phyloP scores from a whole-genome alignment of 2,113 vertebrate species.

The Bothrops jararaca region DNA sequence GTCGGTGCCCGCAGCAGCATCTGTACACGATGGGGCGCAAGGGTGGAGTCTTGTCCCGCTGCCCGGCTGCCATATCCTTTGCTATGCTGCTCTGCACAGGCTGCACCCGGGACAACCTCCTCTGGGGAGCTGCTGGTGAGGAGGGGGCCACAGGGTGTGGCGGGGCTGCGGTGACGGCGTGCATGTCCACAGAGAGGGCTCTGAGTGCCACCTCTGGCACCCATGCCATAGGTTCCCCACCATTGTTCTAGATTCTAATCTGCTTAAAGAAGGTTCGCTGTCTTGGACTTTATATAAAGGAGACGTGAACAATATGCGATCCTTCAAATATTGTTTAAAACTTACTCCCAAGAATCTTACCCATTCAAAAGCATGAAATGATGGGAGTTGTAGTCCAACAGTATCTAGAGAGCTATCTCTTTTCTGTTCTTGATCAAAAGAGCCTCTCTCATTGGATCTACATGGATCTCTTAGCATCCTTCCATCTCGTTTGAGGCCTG shows the following conservation, averaged over 20 bases:
- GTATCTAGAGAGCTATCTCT: background rate
- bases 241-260: background rate
- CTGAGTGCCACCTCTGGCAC: no score
- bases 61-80: no score
- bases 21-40: no score
- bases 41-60: no score
- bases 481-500: background rate
- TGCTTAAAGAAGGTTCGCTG: background rate
- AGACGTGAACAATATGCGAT: background rate
- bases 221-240: no score
- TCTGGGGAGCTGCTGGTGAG: no score
- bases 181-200: no score
- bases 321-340: background rate
- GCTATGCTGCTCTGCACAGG: no score
- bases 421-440: background rate
- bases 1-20: no score
- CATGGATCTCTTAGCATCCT: background rate
- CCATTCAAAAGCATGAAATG: background rate
- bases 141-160: no score
- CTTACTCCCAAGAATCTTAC: background rate
- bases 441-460: background rate
- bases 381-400: background rate
- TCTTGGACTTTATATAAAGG: background rate
- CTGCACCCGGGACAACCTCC: no score
- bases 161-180: no score